phyloP scores from a whole-genome alignment of 2,113 vertebrate genomes.

The Cebus imitator region DNA sequence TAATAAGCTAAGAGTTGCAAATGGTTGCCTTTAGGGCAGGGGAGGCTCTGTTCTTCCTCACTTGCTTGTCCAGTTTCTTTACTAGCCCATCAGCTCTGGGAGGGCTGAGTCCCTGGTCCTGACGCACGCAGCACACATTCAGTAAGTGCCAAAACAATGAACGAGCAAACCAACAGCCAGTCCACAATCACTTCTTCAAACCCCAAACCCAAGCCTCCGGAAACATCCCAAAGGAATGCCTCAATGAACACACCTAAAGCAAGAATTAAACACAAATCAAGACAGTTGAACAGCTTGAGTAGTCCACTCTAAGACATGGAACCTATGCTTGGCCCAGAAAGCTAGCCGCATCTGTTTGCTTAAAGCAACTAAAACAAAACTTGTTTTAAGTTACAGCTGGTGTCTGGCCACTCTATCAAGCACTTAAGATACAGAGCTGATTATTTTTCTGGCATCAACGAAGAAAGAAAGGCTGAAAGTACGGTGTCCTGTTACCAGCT shows the following conservation, averaged over 20 bases:
- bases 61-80: not conserved
- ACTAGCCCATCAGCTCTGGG: not conserved
- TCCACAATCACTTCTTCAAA: not conserved
- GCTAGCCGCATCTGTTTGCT: constrained; percentile 25
- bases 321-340: not conserved
- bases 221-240: not conserved
- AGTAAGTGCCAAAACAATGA: not conserved
- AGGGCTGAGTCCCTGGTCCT: not conserved
- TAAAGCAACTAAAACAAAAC: constrained; percentile 62
- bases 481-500: constrained; percentile 65
- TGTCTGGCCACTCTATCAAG: constrained; percentile 65
- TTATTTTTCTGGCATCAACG: constrained; percentile 68
- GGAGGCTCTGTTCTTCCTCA: not conserved
- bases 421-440: constrained; percentile 68
- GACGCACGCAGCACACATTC: fast-evolving
- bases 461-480: constrained; percentile 56
- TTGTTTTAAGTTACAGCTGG: constrained; percentile 66
- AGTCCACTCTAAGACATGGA: not conserved
- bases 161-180: not conserved
- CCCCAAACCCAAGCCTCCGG: not conserved
- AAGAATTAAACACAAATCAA: not conserved
- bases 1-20: not conserved
- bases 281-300: not conserved
- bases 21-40: not conserved
- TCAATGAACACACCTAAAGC: not conserved